A percentile compares a stretch with the other conserved stretches of the same genome.
Evolutionary conservation across 2,888 invertebrate genomes (phyloP).

Genomic region (Neoascia interrupta): DNA sequence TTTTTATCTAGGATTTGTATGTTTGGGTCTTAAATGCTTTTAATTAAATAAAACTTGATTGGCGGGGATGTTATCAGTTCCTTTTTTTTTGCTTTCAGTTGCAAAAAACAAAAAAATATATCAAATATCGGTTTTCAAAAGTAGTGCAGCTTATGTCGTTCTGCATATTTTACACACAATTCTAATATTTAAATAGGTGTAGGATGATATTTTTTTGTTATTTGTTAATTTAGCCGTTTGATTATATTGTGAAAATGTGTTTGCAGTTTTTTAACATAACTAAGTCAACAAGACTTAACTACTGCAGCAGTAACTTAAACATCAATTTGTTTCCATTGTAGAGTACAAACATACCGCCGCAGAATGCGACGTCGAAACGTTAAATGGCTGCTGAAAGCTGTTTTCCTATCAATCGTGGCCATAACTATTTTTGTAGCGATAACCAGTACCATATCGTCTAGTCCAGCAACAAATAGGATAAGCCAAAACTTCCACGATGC

Average conservation of each 20-base stretch:
- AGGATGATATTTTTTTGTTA: no score
- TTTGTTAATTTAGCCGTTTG: background rate
- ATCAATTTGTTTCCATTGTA: background rate
- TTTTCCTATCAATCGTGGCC: conserved; percentile 73
- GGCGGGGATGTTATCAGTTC: no score
- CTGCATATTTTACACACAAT: no score
- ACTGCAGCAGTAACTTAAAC: background rate
- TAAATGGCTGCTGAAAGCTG: conserved; percentile 76
- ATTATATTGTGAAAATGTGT: background rate
- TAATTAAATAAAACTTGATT: no score
- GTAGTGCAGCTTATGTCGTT: no score
- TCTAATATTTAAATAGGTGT: no score
- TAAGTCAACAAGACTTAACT: background rate
- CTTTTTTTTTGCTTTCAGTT: no score
- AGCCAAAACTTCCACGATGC: conserved; percentile 54
- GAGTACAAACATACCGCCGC: background rate
- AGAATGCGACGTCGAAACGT: conserved; percentile 77
- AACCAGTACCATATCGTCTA: conserved; percentile 76
- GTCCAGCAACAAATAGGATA: conserved; percentile 74
- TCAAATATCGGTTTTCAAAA: no score
- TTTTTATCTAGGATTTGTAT: no score
- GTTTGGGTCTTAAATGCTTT: no score
- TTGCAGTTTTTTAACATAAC: background rate
- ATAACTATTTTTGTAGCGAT: conserved; percentile 75
- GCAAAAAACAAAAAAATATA: no score